phyloP scores from a whole-genome alignment of 2,888 invertebrate species.

The Phortica magna region DNA sequence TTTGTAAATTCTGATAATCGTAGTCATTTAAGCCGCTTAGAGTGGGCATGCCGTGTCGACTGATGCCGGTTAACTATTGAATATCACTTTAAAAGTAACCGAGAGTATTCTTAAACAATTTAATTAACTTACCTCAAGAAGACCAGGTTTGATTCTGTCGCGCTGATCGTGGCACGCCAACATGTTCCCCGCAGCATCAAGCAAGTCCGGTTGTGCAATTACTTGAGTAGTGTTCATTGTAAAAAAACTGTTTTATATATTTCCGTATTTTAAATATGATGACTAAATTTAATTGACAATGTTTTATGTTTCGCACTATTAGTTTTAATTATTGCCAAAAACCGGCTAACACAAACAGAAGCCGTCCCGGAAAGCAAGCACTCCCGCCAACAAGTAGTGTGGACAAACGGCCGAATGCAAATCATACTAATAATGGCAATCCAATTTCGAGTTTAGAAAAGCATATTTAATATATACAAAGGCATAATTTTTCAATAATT shows the following conservation, averaged over 20 bases:
- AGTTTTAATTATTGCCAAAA: background rate
- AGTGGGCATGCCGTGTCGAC: slow-evolving; percentile 85
- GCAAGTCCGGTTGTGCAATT: slow-evolving; percentile 80
- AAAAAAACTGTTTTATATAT: background rate
- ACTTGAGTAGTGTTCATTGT: slow-evolving; percentile 66
- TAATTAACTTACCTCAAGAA: slow-evolving; percentile 70
- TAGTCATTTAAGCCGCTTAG: slow-evolving; percentile 93
- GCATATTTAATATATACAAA: too few relatives aligned
- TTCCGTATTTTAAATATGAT: background rate
- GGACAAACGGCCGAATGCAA: background rate
- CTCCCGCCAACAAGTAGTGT: background rate
- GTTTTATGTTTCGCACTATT: background rate
- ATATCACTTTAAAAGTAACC: slow-evolving; percentile 10
- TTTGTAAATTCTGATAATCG: slow-evolving; percentile 91
- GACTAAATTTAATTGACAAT: too few relatives aligned
- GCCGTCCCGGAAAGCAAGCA: background rate
- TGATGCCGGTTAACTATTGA: slow-evolving; percentile 82
- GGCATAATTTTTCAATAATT: too few relatives aligned
- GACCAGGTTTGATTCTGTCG: slow-evolving; percentile 72
- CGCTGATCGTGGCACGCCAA: slow-evolving; percentile 83
- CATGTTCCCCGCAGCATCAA: slow-evolving; percentile 89
- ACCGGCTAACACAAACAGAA: background rate
- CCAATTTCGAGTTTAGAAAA: too few relatives aligned
- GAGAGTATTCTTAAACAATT: background rate
- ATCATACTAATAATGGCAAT: background rate